Evolutionary conservation across 1,140 invertebrate species (phyloP), one percentile per base, ranked within the genome.

Genomic region (Hylaeus volcanicus): DNA sequence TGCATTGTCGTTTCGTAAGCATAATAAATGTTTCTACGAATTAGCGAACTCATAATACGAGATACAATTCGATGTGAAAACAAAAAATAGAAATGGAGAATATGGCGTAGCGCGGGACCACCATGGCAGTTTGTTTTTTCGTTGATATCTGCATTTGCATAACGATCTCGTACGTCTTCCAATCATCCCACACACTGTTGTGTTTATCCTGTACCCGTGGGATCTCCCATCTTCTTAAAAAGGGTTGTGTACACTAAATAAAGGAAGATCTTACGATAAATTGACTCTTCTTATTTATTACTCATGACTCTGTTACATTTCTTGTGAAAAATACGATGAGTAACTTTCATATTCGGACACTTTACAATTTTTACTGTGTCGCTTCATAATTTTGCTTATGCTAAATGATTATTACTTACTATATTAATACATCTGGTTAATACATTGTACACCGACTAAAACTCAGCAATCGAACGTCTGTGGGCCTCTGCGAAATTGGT

Each of bases 101-200:
- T 53, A n/a, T 72, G 81, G 74, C 76, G 74, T 82, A 73, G 63
- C 83, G 77, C 77, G 88, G 88, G 88, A 88, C 88, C 84, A 89
- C 84, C 78, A 71, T 73, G 56, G 39, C 83, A 74, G 51, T 81
- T 73, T 41, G 58, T 81, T 79, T 58, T 85, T 84, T 51, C 37
- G 66, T 87, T 88, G 43, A 51, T 58, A 51, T 81, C 84, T 60
- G 64, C 37, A 82, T 80, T 84, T 81, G 48, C 71, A 77, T 88
- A 82, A 88, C 60, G 80, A 87, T 87, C 88, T 89, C 74, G 82
- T 89, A 87, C 76, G 88, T 89, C 88, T 89, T 89, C 88, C 88
- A 89, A 64, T 84, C 71, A 84, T 83, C 78, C 81, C 68, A 84
- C 65, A 71, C 56, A 65, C 65, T 69, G 71, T 87, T 85, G 74